Evolutionary conservation across 2,888 invertebrate genomes (phyloP).

Genomic region (Lasioglossum morio): DNA sequence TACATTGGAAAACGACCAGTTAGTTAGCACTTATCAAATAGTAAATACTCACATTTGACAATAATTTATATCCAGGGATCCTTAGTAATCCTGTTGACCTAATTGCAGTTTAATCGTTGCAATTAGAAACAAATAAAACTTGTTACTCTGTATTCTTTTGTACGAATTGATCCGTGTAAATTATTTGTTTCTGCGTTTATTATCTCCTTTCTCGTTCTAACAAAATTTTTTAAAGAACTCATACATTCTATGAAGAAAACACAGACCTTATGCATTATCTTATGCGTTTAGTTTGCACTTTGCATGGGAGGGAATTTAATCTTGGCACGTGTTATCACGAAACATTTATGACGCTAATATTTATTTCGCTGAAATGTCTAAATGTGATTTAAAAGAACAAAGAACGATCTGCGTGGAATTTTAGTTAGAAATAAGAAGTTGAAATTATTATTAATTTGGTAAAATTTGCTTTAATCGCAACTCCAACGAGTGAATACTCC

Average conservation of each 20-base stretch:
- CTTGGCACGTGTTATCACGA: conserved; percentile 38
- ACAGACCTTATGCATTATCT: conserved; percentile 38
- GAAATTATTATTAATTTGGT: not conserved
- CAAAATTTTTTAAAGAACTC: conserved; percentile 1
- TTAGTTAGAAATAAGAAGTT: not conserved
- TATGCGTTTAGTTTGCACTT: conserved; percentile 29
- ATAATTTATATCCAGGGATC: not conserved
- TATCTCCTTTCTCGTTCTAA: not conserved
- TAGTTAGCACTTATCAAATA: not conserved
- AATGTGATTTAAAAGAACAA: conserved; percentile 7
- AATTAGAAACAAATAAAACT: not conserved
- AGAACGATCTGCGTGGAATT: conserved; percentile 25
- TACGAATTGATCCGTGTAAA: not conserved
- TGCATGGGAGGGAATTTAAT: conserved; percentile 43
- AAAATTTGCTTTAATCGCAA: not conserved
- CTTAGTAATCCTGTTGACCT: not conserved
- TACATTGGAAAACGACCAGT: not conserved
- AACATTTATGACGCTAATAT: conserved; percentile 53
- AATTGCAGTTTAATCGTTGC: not conserved
- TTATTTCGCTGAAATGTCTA: conserved; percentile 15
- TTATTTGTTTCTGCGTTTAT: not conserved
- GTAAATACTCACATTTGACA: not conserved
- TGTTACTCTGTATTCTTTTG: not conserved
- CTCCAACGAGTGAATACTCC: not conserved
- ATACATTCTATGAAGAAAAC: not conserved